Percentiles rank a stretch among this genome's conserved stretches.
Conservation (phyloP, 2,888 invertebrate genomes). For the Rotaria sp. region DNA sequence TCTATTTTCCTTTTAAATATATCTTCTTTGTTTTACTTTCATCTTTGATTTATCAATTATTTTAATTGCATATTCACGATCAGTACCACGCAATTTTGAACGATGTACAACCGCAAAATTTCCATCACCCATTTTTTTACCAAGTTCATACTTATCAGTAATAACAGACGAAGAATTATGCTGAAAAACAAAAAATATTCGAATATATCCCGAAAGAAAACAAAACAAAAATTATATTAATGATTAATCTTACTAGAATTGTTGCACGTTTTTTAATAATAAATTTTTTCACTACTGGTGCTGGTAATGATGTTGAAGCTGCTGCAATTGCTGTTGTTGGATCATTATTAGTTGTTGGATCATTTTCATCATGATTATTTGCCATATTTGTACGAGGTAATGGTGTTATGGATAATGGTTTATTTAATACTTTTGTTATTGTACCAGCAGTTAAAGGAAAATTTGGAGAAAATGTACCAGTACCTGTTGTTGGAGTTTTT, state of each 20-base stretch:
- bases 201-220: background rate
- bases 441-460: background rate
- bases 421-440: background rate
- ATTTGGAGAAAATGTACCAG: background rate
- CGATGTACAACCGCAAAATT: conserved; percentile 55
- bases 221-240: background rate
- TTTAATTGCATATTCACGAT: conserved; percentile 53
- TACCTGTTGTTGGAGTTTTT: background rate
- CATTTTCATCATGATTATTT: background rate
- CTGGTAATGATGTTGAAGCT: background rate
- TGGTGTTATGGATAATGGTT: background rate
- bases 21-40: conserved; percentile 42
- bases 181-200: background rate
- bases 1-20: too few species aligned
- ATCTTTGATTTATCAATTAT: conserved; percentile 55
- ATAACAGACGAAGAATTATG: conserved; percentile 41
- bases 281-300: background rate
- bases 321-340: background rate
- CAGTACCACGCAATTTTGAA: conserved; percentile 47
- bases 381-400: background rate
- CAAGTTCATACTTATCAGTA: conserved; percentile 49
- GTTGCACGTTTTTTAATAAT: background rate
- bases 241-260: background rate
- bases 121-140: conserved; percentile 54
- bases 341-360: background rate